A percentile compares a stretch with the other conserved stretches of the same genome.
These are phyloP conservation scores for Virgularia gustaviana DNA, from an alignment of 92 coral and sea anemone species.

Conservation along the genomic window DNA sequence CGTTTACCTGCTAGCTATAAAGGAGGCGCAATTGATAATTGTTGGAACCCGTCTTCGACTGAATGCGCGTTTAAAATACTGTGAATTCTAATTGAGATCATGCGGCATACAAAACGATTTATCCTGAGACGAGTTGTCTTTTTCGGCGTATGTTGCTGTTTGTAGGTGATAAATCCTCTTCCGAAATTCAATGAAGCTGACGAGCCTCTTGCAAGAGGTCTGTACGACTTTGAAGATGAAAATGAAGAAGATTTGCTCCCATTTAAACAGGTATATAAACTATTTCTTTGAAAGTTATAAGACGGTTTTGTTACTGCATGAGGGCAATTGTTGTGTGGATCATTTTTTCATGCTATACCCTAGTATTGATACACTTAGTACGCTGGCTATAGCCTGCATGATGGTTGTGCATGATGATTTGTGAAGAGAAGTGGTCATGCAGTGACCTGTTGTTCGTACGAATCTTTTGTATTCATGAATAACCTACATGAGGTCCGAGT, in stretches of 20 bases:
- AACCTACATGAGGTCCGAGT: too few species aligned
- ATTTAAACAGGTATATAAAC: slow-evolving; percentile 68
- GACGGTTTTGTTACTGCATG: too few species aligned
- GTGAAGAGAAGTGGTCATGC: not conserved
- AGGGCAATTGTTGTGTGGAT: too few species aligned
- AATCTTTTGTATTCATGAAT: not conserved
- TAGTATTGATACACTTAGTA: too few species aligned
- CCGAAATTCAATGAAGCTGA: slow-evolving; percentile 75
- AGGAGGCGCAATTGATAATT: not conserved
- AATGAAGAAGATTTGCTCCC: slow-evolving; percentile 81
- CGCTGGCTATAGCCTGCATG: not conserved
- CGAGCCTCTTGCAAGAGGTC: slow-evolving; percentile 82
- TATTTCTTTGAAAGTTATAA: too few species aligned
- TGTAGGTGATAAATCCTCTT: slow-evolving; percentile 72
- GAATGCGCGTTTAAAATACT: too few species aligned
- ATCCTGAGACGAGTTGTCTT: too few species aligned
- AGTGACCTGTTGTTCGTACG: not conserved
- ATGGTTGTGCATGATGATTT: not conserved
- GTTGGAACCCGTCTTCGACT: too few species aligned
- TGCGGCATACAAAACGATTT: too few species aligned
- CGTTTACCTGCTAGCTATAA: not conserved
- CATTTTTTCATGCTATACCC: too few species aligned
- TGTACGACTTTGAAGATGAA: slow-evolving; percentile 95
- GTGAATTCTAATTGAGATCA: too few species aligned
- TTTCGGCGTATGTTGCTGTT: not conserved